Conservation (phyloP, 2,113 vertebrate species). For the Cheilinus undulatus region DNA sequence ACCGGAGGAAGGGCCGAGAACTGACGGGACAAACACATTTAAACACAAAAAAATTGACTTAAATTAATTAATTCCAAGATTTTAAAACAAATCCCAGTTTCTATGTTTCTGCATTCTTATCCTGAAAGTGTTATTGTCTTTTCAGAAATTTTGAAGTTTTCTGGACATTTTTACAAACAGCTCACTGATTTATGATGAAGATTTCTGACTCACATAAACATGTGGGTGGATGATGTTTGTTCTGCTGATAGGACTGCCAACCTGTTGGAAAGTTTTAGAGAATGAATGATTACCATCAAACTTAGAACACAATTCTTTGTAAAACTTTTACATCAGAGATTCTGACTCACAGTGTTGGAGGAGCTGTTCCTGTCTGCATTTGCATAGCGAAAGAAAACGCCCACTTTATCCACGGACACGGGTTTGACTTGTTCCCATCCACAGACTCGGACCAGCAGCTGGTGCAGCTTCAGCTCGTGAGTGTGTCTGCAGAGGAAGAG, state of each 20-base stretch:
- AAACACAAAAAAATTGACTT: neutral
- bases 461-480: conserved; percentile 95
- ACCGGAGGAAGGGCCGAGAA: conserved; percentile 97
- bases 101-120: too few species aligned
- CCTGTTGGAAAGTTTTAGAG: conserved; percentile 77
- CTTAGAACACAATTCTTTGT: neutral
- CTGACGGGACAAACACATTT: conserved; percentile 69
- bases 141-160: neutral
- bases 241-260: conserved; percentile 95
- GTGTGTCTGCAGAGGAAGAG: conserved; percentile 87
- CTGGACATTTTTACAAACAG: neutral
- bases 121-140: neutral
- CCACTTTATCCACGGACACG: conserved; percentile 98
- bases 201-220: conserved; percentile 91
- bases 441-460: conserved; percentile 93
- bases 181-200: too few species aligned
- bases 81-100: too few species aligned
- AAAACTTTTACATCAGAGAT: neutral
- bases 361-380: conserved; percentile 93
- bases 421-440: conserved; percentile 98
- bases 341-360: conserved; percentile 90
- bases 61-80: too few species aligned
- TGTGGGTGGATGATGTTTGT: conserved; percentile 99
- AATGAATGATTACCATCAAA: neutral
- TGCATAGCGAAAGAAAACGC: conserved; percentile 97